Conservation (phyloP, 2,888 invertebrate species). For the Ariolimax columbianus region DNA sequence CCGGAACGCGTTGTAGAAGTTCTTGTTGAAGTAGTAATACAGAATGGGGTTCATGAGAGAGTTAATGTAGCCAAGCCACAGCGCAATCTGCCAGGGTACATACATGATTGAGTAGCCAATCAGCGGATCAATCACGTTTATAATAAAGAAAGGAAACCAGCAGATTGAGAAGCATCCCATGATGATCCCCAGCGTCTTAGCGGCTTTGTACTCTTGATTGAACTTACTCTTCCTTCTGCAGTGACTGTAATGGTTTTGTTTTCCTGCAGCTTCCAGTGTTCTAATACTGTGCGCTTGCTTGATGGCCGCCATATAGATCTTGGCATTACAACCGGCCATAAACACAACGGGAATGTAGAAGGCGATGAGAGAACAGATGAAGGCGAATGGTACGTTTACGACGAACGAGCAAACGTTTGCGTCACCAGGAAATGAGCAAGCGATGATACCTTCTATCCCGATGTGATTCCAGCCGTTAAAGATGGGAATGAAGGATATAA, state of each 20-base stretch:
- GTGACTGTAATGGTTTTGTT: slow-evolving; percentile 60
- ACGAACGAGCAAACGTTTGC: slow-evolving; percentile 68
- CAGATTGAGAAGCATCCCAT: slow-evolving; percentile 76
- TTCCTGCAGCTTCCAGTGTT: slow-evolving; percentile 66
- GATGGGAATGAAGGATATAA: slow-evolving; percentile 75
- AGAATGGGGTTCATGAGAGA: slow-evolving; percentile 84
- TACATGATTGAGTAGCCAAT: slow-evolving; percentile 72
- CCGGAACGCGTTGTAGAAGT: slow-evolving; percentile 78
- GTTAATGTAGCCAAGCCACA: slow-evolving; percentile 76
- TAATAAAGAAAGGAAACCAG: slow-evolving; percentile 75
- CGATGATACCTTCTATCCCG: slow-evolving; percentile 71
- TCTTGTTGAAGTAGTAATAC: slow-evolving; percentile 82
- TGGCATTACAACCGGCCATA: slow-evolving; percentile 70
- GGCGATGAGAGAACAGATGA: slow-evolving; percentile 72
- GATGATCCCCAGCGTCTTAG: slow-evolving; percentile 74
- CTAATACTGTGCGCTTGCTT: slow-evolving; percentile 73
- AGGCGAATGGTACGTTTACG: slow-evolving; percentile 72
- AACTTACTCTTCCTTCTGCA: slow-evolving; percentile 66
- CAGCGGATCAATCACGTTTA: slow-evolving; percentile 74
- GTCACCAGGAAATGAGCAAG: slow-evolving; percentile 64
- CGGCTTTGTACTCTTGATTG: slow-evolving; percentile 74
- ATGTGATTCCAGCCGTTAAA: slow-evolving; percentile 71
- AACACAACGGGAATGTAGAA: slow-evolving; percentile 75
- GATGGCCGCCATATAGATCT: slow-evolving; percentile 73
- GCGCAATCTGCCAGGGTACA: slow-evolving; percentile 69